Percentiles rank a stretch among this genome's conserved stretches.
Evolutionary conservation across 2,113 vertebrate species (phyloP).

Genomic region (Cavia porcellus): DNA sequence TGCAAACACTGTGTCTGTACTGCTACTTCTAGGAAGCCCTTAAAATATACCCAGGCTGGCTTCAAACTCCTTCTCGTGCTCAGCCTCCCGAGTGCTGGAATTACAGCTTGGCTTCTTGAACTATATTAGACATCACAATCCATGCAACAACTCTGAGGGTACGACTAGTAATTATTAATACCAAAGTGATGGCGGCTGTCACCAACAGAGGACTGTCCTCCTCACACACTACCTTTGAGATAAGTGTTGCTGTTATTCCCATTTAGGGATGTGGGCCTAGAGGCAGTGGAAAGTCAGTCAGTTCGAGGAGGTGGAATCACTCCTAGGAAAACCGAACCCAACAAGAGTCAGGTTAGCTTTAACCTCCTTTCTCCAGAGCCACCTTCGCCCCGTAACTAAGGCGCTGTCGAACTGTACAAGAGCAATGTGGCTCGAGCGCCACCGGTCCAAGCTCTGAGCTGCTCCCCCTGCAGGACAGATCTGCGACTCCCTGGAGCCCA

Average conservation of each 20-base stretch:
- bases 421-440: neutral
- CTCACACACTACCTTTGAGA: neutral
- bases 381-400: neutral
- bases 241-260: neutral
- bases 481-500: neutral
- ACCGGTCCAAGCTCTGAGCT: neutral
- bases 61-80: neutral
- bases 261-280: neutral
- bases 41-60: neutral
- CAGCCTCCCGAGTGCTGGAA: neutral
- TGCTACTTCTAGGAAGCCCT: neutral
- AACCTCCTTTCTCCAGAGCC: neutral
- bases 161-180: neutral
- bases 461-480: neutral
- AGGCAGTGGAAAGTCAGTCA: neutral
- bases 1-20: neutral
- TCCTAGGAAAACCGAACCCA: neutral
- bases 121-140: neutral
- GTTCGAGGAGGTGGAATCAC: neutral
- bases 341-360: neutral
- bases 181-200: neutral
- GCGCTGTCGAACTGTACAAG: neutral
- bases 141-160: neutral
- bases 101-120: neutral
- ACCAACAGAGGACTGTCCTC: neutral